Evolutionary conservation across 1,140 invertebrate species (phyloP).

Genomic region (Calliopsis andreniformis): DNA sequence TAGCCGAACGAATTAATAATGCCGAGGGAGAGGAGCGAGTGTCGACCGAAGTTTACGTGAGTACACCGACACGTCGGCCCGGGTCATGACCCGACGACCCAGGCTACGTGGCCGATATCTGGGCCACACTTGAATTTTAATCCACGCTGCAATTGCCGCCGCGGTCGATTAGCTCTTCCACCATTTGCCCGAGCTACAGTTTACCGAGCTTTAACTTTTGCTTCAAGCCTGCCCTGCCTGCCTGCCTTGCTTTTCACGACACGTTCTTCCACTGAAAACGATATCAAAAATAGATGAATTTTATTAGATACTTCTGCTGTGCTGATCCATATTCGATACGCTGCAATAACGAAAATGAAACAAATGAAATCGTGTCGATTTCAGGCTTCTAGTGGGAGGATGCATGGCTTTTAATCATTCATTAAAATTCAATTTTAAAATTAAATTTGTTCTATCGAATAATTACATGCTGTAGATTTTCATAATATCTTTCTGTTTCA

Average conservation of each 20-base stretch:
- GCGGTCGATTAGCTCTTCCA: conserved; percentile 56
- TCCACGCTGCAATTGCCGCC: conserved; percentile 65
- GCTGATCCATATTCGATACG: conserved; percentile 27
- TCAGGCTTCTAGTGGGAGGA: too few relatives aligned
- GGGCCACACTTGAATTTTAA: conserved; percentile 76
- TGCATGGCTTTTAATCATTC: too few relatives aligned
- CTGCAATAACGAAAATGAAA: neutral
- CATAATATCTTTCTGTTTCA: too few relatives aligned
- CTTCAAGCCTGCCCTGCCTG: neutral
- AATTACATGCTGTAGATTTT: too few relatives aligned
- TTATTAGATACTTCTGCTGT: conserved; percentile 12
- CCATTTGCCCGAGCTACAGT: conserved; percentile 34
- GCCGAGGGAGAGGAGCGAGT: conserved; percentile 55
- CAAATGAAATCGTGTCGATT: conserved; percentile 14
- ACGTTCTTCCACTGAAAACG: neutral
- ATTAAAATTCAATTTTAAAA: too few relatives aligned
- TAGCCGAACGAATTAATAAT: conserved; percentile 69
- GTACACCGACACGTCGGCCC: conserved; percentile 39
- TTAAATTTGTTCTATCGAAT: too few relatives aligned
- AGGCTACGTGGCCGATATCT: conserved; percentile 65
- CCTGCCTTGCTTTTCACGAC: neutral
- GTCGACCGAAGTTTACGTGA: conserved; percentile 70
- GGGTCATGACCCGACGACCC: conserved; percentile 70
- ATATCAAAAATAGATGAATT: conserved; percentile 25
- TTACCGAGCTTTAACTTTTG: conserved; percentile 54